Evolutionary conservation across 1,140 invertebrate genomes (phyloP), one percentile per base, ranked within the genome.

Genomic region (Drosophila rufa): DNA sequence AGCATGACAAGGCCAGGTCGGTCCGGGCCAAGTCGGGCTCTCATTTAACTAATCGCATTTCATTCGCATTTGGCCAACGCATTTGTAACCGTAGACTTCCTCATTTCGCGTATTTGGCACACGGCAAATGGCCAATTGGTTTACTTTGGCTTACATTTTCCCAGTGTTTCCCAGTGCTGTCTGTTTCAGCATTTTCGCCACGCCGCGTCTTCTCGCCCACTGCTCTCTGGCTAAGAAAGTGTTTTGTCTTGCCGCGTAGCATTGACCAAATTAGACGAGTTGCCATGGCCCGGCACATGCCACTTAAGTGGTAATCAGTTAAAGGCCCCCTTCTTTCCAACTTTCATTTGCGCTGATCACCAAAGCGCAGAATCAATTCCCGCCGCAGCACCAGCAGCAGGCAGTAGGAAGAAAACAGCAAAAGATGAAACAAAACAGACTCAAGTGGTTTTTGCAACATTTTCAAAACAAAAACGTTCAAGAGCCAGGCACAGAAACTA

Each of bases 181-280:
- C 40, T 38, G 38, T 42, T 59, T 77, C 48, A 58, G 53, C 62
- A 42, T 42, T 76, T 59, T 76, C 36, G 17, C 43, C 46, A 58
- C 40, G 11, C 25, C 15, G 36, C 36, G 22, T 50, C 46, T 75
- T 30, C 25, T 30, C 33, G 38, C 47, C 43, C 51, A 48, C 19
- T 38, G 33, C 59, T 56, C 27, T 19, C 42, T 22, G 67, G 75
- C 65, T 67, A 78, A 73, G 66, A 90, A 90, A 84, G 85, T 87
- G 80, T 73, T 76, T 82, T 45, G 45, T 56, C 45, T 67, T 69
- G 40, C 58, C 51, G 55, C 60, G 30, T 76, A 80, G 83, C 70
- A 76, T 82, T 87, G 83, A 82, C 83, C 83, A 86, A 82, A 87
- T 82, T 83, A 82, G 70, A 82, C 75, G 75, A 80, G 56, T 76